Evolutionary conservation across 2,113 vertebrate species (phyloP).

Genomic region (Opisthocomus hoazin): DNA sequence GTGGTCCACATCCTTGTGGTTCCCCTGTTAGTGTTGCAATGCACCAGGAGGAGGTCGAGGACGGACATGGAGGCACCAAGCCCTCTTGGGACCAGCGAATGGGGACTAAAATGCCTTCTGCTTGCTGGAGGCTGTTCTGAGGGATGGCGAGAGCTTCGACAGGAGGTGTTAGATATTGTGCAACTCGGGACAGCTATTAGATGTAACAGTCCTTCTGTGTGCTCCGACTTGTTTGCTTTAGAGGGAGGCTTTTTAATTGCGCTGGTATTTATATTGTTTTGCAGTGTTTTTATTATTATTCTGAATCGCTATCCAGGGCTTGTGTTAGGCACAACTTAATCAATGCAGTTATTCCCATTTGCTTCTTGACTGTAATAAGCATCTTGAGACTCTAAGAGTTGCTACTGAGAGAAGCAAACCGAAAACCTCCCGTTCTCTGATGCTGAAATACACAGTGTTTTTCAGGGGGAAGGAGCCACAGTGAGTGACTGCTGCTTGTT

Average conservation of each 20-base stretch:
- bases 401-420: not conserved
- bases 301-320: not conserved
- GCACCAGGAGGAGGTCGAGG: not conserved
- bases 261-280: not conserved
- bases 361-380: not conserved
- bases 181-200: not conserved
- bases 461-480: not conserved
- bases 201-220: not conserved
- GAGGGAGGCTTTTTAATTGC: not conserved
- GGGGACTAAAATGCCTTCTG: not conserved
- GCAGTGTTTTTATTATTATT: not conserved
- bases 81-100: not conserved
- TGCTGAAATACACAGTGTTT: not conserved
- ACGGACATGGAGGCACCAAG: accelerated
- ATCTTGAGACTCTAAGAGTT: not conserved
- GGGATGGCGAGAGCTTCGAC: not conserved
- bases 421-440: not conserved
- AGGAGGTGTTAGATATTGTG: not conserved
- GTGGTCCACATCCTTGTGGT: not conserved
- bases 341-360: not conserved
- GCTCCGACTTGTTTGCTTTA: slow-evolving; percentile 30
- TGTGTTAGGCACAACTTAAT: not conserved
- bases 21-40: not conserved
- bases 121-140: not conserved
- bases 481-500: not conserved